Evolutionary conservation across 2,113 vertebrate species (phyloP).

Genomic region (Vidua macroura): DNA sequence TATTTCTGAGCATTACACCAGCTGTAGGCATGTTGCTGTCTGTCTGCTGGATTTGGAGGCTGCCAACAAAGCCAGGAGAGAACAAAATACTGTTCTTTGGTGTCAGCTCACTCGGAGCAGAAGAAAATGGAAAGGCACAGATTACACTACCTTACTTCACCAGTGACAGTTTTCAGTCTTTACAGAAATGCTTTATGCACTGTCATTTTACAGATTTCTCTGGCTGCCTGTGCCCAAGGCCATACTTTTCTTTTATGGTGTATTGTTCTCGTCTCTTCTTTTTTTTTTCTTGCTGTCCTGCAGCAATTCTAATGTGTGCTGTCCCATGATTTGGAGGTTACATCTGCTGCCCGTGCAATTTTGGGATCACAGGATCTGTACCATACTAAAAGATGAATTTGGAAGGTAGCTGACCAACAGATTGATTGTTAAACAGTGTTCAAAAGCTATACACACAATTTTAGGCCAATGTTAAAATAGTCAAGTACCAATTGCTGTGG

Average conservation of each 20-base stretch:
- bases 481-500: neutral
- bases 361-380: neutral
- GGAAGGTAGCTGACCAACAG: neutral
- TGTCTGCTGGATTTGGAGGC: neutral
- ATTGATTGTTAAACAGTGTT: neutral
- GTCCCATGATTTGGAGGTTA: neutral
- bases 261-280: neutral
- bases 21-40: neutral
- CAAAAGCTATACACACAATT: neutral
- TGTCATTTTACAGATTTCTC: neutral
- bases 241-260: neutral
- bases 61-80: neutral
- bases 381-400: neutral
- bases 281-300: neutral
- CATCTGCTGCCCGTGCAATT: neutral
- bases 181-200: neutral
- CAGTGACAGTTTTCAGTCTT: neutral
- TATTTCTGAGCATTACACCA: neutral
- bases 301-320: neutral
- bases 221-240: neutral
- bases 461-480: neutral
- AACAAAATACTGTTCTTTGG: neutral
- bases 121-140: neutral
- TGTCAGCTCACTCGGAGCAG: neutral
- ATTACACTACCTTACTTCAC: neutral